phyloP scores from a whole-genome alignment of 2,888 invertebrate species.

The Trichogramma dendrolimi region DNA sequence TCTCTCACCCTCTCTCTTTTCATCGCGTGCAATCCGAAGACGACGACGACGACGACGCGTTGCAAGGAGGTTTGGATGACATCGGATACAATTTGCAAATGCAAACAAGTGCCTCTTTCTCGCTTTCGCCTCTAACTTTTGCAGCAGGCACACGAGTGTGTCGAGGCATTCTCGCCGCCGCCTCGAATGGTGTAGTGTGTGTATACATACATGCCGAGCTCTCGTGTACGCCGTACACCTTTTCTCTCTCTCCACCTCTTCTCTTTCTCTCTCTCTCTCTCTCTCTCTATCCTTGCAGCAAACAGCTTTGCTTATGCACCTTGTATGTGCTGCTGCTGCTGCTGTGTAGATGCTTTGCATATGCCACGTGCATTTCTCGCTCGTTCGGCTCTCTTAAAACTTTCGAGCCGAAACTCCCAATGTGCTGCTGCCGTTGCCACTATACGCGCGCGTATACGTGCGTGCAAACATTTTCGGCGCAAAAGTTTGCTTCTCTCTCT shows the following conservation, averaged over 20 bases:
- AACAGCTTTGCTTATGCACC: constrained; percentile 2
- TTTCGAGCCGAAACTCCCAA: too few species aligned
- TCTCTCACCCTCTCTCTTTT: neutral
- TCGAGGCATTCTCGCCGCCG: neutral
- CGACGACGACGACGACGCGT: neutral
- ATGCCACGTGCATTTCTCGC: constrained; percentile 1
- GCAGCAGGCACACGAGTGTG: neutral
- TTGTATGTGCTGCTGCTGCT: neutral
- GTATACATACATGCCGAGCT: too few species aligned
- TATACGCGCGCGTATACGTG: too few species aligned
- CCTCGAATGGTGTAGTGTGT: too few species aligned
- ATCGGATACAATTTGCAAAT: constrained; percentile 15
- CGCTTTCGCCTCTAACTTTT: neutral
- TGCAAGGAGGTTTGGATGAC: neutral
- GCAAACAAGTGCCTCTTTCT: constrained; percentile 13
- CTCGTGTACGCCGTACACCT: too few species aligned
- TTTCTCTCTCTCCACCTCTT: too few species aligned
- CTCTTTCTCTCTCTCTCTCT: too few species aligned
- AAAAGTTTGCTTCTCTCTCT: neutral
- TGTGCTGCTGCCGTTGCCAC: too few species aligned
- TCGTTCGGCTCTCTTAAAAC: neutral
- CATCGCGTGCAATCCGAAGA: constrained; percentile 3
- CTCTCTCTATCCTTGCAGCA: neutral
- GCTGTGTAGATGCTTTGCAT: constrained; percentile 2
- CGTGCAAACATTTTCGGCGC: too few species aligned